These are phyloP conservation scores for Stictonetta naevosa DNA, from an alignment of 2,113 vertebrate genomes.

Conservation along the genomic window DNA sequence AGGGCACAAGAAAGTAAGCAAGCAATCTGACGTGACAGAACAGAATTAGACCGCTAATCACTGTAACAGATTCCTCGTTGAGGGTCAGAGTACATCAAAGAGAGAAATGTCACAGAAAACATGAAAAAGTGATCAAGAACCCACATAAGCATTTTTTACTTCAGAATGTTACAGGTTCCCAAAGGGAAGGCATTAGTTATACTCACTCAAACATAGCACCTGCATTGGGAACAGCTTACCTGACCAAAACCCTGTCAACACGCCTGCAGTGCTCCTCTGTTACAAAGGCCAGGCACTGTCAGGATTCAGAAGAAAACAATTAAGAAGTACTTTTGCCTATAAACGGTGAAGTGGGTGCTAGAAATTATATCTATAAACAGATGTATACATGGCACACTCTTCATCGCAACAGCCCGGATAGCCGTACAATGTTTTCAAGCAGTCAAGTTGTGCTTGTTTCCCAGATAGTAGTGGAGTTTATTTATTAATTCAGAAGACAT, in stretches of 20 bases:
- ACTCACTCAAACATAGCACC: background rate
- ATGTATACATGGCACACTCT: background rate
- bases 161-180: background rate
- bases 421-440: background rate
- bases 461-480: background rate
- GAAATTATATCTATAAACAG: background rate
- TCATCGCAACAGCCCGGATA: background rate
- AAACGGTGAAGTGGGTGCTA: background rate
- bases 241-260: background rate
- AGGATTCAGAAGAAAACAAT: background rate
- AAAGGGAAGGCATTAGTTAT: background rate
- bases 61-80: background rate
- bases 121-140: rapidly evolving
- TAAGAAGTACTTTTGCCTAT: background rate
- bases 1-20: background rate
- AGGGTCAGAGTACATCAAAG: rapidly evolving
- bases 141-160: rapidly evolving
- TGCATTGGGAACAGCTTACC: background rate
- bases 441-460: background rate
- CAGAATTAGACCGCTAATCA: background rate
- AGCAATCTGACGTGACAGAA: background rate
- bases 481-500: background rate
- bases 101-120: background rate
- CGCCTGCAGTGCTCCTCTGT: rapidly evolving
- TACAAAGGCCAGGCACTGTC: background rate